Evolutionary conservation across 2,113 vertebrate genomes (phyloP).

Genomic region (Origma solitaria): DNA sequence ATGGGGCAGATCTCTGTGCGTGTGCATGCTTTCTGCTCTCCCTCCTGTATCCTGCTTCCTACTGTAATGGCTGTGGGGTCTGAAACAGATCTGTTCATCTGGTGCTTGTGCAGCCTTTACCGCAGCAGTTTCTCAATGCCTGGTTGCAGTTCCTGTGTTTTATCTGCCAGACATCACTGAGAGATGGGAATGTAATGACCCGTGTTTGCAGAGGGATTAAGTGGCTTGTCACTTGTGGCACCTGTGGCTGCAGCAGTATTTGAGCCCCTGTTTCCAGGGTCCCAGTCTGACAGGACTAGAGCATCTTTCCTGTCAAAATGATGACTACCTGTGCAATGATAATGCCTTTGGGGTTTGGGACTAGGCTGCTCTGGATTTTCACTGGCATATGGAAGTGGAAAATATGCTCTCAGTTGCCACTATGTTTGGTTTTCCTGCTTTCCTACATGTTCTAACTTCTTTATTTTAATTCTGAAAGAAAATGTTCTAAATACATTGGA

Average conservation of each 20-base stretch:
- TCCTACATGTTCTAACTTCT: background rate
- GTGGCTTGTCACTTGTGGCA: background rate
- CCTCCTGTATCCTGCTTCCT: background rate
- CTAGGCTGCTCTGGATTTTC: background rate
- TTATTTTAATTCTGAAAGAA: background rate
- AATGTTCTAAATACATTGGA: background rate
- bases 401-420: background rate
- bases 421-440: background rate
- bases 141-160: background rate
- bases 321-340: background rate
- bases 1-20: background rate
- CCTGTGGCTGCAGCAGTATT: background rate
- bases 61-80: background rate
- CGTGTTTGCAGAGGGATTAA: background rate
- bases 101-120: background rate
- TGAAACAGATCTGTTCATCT: background rate
- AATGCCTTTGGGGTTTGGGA: background rate
- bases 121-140: background rate
- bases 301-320: background rate
- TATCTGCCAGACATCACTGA: background rate
- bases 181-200: background rate
- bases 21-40: background rate
- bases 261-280: background rate
- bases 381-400: background rate
- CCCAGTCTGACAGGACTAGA: background rate